Evolutionary conservation across 2,797 vertebrate genomes (phyloP).

Genomic region (Alca torda): DNA sequence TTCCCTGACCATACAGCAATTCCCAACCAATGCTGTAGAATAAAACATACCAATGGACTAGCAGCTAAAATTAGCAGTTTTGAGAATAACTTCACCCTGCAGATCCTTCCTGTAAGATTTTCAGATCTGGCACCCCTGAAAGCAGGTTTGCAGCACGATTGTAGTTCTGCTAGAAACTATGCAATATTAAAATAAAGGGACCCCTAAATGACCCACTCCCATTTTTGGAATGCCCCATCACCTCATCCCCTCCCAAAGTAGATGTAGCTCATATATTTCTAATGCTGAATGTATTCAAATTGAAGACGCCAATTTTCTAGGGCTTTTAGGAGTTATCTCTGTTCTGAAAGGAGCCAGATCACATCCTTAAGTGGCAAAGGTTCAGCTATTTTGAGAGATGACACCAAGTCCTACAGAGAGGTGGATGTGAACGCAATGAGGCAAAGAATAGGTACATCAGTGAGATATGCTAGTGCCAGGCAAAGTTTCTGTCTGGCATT

Average conservation of each 20-base stretch:
- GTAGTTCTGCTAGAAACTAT: background rate
- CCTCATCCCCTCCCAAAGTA: background rate
- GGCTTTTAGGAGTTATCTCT: background rate
- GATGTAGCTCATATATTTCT: slow-evolving; percentile 7
- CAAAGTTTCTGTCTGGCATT: background rate
- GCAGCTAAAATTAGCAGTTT: background rate
- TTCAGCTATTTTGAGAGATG: background rate
- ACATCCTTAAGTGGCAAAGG: background rate
- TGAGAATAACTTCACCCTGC: background rate
- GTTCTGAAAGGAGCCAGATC: slow-evolving; percentile 3
- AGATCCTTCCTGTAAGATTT: background rate
- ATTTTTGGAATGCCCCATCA: background rate
- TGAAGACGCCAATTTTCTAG: background rate
- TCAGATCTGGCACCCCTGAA: background rate
- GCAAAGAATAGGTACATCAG: background rate
- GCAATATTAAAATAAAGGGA: background rate
- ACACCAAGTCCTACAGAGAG: background rate
- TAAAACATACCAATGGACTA: background rate
- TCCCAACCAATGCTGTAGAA: background rate
- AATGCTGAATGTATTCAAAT: slow-evolving; percentile 1
- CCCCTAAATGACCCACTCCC: background rate
- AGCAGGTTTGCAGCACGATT: background rate
- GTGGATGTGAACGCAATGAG: background rate
- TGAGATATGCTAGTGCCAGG: background rate
- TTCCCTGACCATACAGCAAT: background rate